Conservation (phyloP, 2,888 invertebrate genomes). For the Ichneumon xanthorius region DNA sequence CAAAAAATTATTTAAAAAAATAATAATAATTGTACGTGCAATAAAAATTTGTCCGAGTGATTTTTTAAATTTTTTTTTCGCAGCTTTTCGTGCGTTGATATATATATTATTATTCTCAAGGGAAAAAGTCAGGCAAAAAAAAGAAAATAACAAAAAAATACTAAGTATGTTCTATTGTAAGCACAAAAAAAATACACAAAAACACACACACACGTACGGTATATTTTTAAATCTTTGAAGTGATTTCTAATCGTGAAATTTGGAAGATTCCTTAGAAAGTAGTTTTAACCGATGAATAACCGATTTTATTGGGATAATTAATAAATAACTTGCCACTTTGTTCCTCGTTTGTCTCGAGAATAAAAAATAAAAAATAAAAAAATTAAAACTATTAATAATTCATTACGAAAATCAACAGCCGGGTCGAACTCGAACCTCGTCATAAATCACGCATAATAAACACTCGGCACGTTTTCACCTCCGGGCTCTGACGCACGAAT, state of each 20-base stretch:
- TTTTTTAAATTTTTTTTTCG: constrained; percentile 48
- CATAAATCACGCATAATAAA: constrained; percentile 23
- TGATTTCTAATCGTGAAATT: constrained; percentile 40
- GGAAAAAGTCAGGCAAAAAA: background rate
- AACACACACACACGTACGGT: constrained; percentile 30
- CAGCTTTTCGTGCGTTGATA: constrained; percentile 53
- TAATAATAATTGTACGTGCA: constrained; percentile 52
- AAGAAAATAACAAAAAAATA: constrained; percentile 42
- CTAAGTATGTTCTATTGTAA: constrained; percentile 60
- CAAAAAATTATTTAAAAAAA: constrained; percentile 73
- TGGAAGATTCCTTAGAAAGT: constrained; percentile 47
- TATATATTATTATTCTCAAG: constrained; percentile 29
- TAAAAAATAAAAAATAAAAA: background rate
- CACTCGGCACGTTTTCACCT: constrained; percentile 22
- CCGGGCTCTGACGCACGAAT: constrained; percentile 42
- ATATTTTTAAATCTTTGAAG: constrained; percentile 58
- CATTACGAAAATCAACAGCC: constrained; percentile 3
- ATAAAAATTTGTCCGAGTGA: constrained; percentile 40
- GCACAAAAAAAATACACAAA: constrained; percentile 17
- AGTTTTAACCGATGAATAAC: constrained; percentile 50
- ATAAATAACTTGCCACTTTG: constrained; percentile 35
- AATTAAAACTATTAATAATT: constrained; percentile 20
- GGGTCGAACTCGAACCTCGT: background rate
- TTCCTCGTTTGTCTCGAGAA: constrained; percentile 6
- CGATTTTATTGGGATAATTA: constrained; percentile 52